These are phyloP conservation scores for Hyposoter dolosus DNA, from an alignment of 2,888 invertebrate genomes.

Conservation along the genomic window DNA sequence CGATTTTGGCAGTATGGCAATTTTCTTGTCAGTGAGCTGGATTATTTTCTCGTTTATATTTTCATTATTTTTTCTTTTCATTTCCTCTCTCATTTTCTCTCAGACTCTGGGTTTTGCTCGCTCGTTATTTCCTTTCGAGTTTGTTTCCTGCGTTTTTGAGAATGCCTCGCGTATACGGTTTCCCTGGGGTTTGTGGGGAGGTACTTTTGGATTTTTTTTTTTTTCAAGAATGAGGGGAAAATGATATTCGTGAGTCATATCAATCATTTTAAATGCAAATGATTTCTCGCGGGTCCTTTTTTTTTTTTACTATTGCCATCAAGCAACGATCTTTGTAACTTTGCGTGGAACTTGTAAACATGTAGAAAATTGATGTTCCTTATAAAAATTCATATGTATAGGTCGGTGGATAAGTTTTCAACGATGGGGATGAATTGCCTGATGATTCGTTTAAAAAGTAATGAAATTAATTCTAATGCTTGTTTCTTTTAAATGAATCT, in stretches of 20 bases:
- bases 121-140: not conserved
- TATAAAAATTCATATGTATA: slow-evolving; percentile 13
- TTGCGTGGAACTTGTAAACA: slow-evolving; percentile 9
- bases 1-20: slow-evolving; percentile 84
- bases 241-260: not conserved
- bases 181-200: not conserved
- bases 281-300: not conserved
- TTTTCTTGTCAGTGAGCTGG: slow-evolving; percentile 80
- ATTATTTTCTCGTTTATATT: slow-evolving; percentile 66
- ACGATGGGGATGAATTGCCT: not conserved
- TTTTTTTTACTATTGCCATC: not conserved
- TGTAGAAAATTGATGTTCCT: slow-evolving; percentile 9
- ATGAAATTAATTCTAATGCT: not conserved
- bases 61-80: slow-evolving; percentile 36
- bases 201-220: not conserved
- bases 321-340: not conserved
- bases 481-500: not conserved
- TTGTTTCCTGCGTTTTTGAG: not conserved
- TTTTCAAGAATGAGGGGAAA: not conserved
- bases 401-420: not conserved
- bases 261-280: not conserved
- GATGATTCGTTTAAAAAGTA: not conserved
- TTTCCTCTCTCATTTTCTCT: slow-evolving; percentile 35
- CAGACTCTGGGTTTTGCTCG: slow-evolving; percentile 26
- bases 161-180: slow-evolving; percentile 13